These are phyloP conservation scores for Lingula anatina DNA, from an alignment of 2,888 invertebrate genomes.

Conservation along the genomic window DNA sequence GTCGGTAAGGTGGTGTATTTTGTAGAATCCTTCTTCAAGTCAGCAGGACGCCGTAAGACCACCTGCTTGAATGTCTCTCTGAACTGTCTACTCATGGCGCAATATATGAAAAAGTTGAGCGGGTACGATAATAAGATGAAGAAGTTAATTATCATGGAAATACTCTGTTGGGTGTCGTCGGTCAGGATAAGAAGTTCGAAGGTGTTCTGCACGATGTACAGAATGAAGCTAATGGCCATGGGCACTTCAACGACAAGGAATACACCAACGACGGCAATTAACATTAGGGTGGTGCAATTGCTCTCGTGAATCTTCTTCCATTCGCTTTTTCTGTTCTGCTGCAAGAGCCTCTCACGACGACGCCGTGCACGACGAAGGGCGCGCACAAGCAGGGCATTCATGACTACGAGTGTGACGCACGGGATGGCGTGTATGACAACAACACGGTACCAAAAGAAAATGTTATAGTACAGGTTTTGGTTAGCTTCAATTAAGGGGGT, in stretches of 20 bases:
- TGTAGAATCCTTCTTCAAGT: constrained; percentile 34
- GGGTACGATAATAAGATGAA: constrained; percentile 87
- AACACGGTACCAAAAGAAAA: constrained; percentile 72
- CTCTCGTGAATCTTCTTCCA: constrained; percentile 44
- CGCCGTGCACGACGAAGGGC: constrained; percentile 81
- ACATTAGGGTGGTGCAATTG: constrained; percentile 52
- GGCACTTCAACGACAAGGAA: constrained; percentile 56
- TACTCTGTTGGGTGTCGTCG: constrained; percentile 21
- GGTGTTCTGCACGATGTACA: constrained; percentile 67
- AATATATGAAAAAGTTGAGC: constrained; percentile 91
- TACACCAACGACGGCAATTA: constrained; percentile 53
- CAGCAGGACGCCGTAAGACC: constrained; percentile 58
- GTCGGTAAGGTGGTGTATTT: constrained; percentile 42
- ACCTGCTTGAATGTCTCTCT: constrained; percentile 84
- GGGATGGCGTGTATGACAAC: constrained; percentile 88
- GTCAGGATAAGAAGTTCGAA: constrained; percentile 21
- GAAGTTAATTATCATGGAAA: constrained; percentile 71
- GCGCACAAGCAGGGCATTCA: constrained; percentile 80
- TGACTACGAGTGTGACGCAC: constrained; percentile 78
- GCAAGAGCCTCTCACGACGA: constrained; percentile 70
- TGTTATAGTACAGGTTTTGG: constrained; percentile 72
- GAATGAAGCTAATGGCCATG: constrained; percentile 54
- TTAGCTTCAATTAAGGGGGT: constrained; percentile 22
- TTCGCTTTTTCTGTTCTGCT: constrained; percentile 61
- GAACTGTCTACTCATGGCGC: constrained; percentile 92